Conservation (phyloP, 2,113 vertebrate genomes). For the Onychorhynchus coronatus region DNA sequence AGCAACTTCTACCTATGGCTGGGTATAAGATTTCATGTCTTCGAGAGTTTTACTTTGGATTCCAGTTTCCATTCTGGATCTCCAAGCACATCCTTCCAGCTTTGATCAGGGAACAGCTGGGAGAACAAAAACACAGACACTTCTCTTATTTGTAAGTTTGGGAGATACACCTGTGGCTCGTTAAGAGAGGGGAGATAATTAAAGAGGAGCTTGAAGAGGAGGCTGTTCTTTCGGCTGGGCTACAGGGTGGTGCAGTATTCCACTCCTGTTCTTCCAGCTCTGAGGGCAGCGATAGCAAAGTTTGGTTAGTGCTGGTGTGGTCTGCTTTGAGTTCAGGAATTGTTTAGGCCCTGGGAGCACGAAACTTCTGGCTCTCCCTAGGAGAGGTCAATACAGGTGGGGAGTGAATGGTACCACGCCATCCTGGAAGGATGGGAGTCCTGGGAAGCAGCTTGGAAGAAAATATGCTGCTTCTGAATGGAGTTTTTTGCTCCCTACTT, state of each 20-base stretch:
- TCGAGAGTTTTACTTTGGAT: neutral
- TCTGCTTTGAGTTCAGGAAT: neutral
- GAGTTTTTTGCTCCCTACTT: neutral
- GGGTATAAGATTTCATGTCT: neutral
- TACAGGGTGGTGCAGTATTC: rapidly evolving
- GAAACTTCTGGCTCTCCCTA: neutral
- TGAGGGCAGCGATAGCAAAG: too few species aligned
- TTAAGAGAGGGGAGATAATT: neutral
- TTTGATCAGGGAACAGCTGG: neutral
- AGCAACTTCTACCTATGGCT: neutral
- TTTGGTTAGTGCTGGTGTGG: neutral
- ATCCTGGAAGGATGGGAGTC: neutral
- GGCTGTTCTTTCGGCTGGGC: rapidly evolving
- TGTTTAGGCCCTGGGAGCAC: neutral
- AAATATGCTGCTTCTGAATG: neutral
- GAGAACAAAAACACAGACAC: rapidly evolving
- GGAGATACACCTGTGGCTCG: neutral
- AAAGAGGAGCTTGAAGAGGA: neutral
- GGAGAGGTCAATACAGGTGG: neutral
- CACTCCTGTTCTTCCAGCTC: neutral
- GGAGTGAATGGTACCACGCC: rapidly evolving
- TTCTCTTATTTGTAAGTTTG: neutral
- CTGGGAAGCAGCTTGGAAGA: neutral
- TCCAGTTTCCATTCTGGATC: neutral
- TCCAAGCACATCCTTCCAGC: neutral